Conservation (phyloP, 1,140 invertebrate genomes). For the Oedothorax gibbosus region DNA sequence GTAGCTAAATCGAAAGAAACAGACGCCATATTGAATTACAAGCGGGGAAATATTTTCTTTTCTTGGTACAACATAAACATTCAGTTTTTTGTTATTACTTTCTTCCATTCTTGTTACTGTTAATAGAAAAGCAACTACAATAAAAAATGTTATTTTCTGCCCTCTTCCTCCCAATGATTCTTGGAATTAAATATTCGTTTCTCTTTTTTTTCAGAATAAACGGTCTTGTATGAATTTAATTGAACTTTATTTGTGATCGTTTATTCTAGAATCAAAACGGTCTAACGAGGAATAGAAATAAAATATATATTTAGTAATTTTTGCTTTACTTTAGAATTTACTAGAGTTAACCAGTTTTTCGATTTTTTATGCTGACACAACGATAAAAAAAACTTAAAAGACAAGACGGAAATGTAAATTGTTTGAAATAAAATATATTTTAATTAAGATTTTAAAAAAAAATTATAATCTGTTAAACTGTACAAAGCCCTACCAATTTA, state of each 20-base stretch:
- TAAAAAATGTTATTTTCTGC: conserved; percentile 2
- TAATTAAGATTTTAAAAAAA: too few species aligned
- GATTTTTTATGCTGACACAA: too few species aligned
- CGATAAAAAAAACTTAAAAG: too few species aligned
- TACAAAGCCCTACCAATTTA: too few species aligned
- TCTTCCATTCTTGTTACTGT: not conserved
- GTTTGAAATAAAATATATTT: too few species aligned
- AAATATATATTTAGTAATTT: conserved; percentile 43
- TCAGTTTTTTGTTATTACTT: not conserved
- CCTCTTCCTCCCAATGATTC: not conserved
- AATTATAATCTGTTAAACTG: too few species aligned
- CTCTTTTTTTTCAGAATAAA: conserved; percentile 24
- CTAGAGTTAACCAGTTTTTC: too few species aligned
- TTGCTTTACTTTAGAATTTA: not conserved
- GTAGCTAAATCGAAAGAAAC: conserved; percentile 40
- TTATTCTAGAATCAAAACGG: conserved; percentile 15
- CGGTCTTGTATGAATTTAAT: conserved; percentile 46
- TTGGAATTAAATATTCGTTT: conserved; percentile 29
- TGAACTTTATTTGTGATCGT: conserved; percentile 46
- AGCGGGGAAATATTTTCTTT: conserved; percentile 34
- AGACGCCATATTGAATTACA: conserved; percentile 48
- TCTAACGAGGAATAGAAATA: conserved; percentile 44
- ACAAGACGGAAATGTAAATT: too few species aligned
- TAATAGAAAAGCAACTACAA: conserved; percentile 18
- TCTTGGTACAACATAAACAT: conserved; percentile 28